Evolutionary conservation across 2,888 invertebrate species (phyloP).

Genomic region (Rosalia funebris): DNA sequence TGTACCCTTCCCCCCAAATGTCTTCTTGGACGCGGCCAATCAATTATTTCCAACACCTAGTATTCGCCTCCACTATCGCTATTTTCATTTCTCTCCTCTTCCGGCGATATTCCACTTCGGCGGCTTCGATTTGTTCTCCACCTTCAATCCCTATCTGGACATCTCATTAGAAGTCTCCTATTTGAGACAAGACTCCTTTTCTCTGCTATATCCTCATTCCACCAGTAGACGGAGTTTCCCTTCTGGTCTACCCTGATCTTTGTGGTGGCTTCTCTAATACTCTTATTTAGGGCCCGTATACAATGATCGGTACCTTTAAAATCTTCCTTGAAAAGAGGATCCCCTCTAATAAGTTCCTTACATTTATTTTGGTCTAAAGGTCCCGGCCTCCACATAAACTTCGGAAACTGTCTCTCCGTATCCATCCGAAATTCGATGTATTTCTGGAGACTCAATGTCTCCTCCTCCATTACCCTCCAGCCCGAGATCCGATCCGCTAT

Average conservation of each 20-base stretch:
- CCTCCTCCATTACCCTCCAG: not conserved
- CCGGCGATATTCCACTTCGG: not conserved
- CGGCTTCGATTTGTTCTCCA: not conserved
- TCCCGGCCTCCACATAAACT: not conserved
- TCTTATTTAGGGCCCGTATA: not conserved
- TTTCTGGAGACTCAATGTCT: too few species aligned
- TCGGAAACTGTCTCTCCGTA: not conserved
- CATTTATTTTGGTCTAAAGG: not conserved
- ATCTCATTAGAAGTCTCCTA: not conserved
- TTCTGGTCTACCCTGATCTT: not conserved
- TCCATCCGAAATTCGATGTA: too few species aligned
- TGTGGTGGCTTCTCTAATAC: not conserved
- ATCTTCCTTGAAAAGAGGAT: not conserved
- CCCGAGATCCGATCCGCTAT: not conserved
- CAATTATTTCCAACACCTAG: not conserved
- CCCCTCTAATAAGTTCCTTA: not conserved
- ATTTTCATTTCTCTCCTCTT: not conserved
- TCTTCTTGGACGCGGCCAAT: not conserved
- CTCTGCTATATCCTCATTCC: not conserved
- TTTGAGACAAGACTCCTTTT: not conserved
- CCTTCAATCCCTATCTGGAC: not conserved
- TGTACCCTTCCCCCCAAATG: not conserved
- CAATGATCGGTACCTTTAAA: too few species aligned
- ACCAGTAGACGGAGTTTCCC: not conserved
- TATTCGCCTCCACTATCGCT: not conserved